Base-by-base conservation (phyloP, 2,888 invertebrate species). In the Clistopyga incitator region DNA sequence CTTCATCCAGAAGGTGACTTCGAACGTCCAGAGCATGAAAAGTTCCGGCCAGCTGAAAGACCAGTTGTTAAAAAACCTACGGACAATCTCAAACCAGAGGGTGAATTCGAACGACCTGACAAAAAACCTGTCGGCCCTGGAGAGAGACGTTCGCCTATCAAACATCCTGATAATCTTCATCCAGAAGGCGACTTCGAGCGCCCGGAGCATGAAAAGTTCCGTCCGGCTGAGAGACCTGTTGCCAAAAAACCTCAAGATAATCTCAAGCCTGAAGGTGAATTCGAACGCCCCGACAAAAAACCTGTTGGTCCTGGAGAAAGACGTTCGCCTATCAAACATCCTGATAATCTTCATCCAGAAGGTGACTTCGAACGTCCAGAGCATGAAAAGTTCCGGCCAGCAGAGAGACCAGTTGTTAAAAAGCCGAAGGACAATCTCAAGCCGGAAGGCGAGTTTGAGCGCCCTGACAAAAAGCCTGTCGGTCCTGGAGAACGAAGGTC, bases 101-200 rank as follows among this genome's bases (percentile, higher is more conserved):
- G 93, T 2, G 91, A 91, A 3, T 93, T 93, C 80, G 92, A 91
- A 61, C 87, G 90, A 18, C 92, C 92, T 1, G 91, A 93, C 56
- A 90, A 89, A 47, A 89, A 90, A 52, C 89, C 92, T 29, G 89
- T 88, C n/a, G 86, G 85, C 8, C 87, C 88, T 0, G 87, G 86
- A 0, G 90, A 93, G 52, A 85, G 93, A 65, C 92, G 93, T 13
- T 88, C 90, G 38, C 91, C 90, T 59, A 94, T 91, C 42, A 91
- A 90, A 70, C 92, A 91, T 88, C 85, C 91, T 10, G 95, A 96
- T 87, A 95, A 96, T 90, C 89, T 96, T 0, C 93, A 91, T 61
- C 95, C 95, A 0, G 95, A 96, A 86, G 95, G 96, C 0, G 95
- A 95, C 0, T 93, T 94, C 80, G 92, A 91, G 34, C 92, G 93